A percentile compares a stretch with the other conserved stretches of the same genome.
Conservation (phyloP, 2,888 invertebrate species). For the Drosophila infuscata region DNA sequence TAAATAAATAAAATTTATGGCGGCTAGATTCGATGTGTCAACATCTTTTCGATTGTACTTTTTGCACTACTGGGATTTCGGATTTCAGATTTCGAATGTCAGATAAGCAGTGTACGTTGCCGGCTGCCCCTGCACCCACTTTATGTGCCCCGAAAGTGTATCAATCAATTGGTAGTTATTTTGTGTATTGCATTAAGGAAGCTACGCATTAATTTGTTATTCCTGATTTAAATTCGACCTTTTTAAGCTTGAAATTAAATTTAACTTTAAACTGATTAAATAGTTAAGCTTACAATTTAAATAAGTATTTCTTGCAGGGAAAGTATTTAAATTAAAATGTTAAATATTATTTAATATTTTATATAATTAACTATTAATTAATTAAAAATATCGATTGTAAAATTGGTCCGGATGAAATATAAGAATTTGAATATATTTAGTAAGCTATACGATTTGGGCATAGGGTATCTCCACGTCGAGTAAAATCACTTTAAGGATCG, state of each 20-base stretch:
- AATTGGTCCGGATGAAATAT: not conserved
- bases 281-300: not conserved
- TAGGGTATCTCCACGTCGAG: not conserved
- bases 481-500: not conserved
- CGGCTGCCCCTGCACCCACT: not conserved
- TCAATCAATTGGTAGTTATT: slow-evolving; percentile 43
- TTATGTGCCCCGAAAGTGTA: slow-evolving; percentile 34
- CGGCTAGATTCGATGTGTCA: slow-evolving; percentile 58
- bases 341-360: not conserved
- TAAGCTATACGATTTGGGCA: too few species aligned
- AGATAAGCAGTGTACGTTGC: slow-evolving; percentile 8
- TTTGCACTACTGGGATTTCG: slow-evolving; percentile 59
- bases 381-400: not conserved
- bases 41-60: slow-evolving; percentile 61
- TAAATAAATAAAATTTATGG: slow-evolving; percentile 81
- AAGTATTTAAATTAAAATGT: not conserved
- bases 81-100: slow-evolving; percentile 47
- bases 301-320: not conserved
- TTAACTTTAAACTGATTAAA: not conserved
- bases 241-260: not conserved
- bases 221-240: not conserved
- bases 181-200: not conserved
- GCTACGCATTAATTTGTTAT: not conserved
- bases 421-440: not conserved
- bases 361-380: not conserved